A percentile compares a stretch with the other conserved stretches of the same genome.
Evolutionary conservation across 2,888 invertebrate species (phyloP).

Genomic region (Pasiphila rectangulata): DNA sequence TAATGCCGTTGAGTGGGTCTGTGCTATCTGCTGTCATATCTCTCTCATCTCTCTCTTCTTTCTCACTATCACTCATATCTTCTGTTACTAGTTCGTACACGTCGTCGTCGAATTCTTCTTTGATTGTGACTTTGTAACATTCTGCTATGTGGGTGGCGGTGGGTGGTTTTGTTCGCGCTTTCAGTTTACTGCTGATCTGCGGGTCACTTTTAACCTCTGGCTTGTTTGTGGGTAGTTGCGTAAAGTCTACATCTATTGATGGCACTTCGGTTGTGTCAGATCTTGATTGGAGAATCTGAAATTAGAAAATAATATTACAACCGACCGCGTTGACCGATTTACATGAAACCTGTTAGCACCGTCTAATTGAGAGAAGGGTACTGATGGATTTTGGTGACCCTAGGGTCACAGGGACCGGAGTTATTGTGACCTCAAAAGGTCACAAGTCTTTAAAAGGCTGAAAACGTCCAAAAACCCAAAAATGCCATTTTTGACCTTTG

Average conservation of each 20-base stretch:
- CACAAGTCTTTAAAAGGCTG: too few species aligned
- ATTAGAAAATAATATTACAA: too few species aligned
- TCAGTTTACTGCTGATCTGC: too few species aligned
- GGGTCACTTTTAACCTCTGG: background rate
- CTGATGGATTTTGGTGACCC: too few species aligned
- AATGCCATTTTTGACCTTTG: too few species aligned
- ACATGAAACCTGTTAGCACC: too few species aligned
- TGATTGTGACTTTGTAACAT: constrained; percentile 20
- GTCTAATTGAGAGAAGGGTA: too few species aligned
- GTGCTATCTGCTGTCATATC: background rate
- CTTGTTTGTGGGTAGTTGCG: background rate
- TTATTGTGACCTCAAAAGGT: too few species aligned
- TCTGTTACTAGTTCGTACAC: constrained; percentile 32
- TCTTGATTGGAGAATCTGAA: constrained; percentile 43
- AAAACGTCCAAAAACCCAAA: too few species aligned
- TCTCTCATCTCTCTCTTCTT: constrained; percentile 2
- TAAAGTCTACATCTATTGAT: constrained; percentile 38
- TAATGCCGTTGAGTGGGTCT: background rate
- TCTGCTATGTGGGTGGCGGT: too few species aligned
- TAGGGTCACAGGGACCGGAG: too few species aligned
- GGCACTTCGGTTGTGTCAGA: constrained; percentile 55
- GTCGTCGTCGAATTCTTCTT: constrained; percentile 25
- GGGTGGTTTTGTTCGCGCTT: background rate
- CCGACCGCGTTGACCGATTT: too few species aligned
- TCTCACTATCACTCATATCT: constrained; percentile 6